Conservation (phyloP, 1,140 invertebrate species). For the Coelopa frigida region DNA sequence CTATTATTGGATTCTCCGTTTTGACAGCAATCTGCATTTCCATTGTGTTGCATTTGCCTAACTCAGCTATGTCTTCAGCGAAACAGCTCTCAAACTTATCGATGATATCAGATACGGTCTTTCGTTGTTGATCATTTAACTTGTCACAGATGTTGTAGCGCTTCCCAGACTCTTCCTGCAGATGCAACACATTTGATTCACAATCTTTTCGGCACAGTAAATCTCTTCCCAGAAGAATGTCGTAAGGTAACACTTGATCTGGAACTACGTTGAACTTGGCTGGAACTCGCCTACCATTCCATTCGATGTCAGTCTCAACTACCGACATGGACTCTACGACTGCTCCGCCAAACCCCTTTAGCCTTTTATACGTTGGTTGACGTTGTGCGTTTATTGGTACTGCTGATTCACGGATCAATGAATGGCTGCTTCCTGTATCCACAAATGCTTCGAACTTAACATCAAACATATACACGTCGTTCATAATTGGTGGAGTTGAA, state of each 20-base stretch:
- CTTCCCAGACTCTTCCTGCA: too few species aligned
- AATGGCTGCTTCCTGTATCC: not conserved
- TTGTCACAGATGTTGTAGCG: not conserved
- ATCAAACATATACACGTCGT: too few species aligned
- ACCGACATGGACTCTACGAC: not conserved
- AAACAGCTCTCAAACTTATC: not conserved
- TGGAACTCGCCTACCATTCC: not conserved
- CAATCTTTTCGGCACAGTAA: too few species aligned
- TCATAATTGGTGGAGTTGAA: too few species aligned
- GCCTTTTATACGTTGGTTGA: not conserved
- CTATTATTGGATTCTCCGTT: constrained; percentile 12
- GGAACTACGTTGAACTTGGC: not conserved
- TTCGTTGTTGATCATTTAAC: not conserved
- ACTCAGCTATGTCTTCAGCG: not conserved
- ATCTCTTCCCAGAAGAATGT: not conserved
- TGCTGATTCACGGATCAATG: not conserved
- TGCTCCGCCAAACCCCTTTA: constrained; percentile 1
- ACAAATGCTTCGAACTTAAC: too few species aligned
- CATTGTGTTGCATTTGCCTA: constrained; percentile 4
- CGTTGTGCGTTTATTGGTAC: not conserved
- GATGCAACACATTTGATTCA: too few species aligned
- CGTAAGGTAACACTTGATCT: not conserved
- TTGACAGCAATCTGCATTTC: constrained; percentile 6
- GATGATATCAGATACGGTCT: not conserved
- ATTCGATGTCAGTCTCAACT: not conserved